These are phyloP conservation scores for Mionectes olivaceus DNA, from an alignment of 2,797 vertebrate species.

Conservation along the genomic window DNA sequence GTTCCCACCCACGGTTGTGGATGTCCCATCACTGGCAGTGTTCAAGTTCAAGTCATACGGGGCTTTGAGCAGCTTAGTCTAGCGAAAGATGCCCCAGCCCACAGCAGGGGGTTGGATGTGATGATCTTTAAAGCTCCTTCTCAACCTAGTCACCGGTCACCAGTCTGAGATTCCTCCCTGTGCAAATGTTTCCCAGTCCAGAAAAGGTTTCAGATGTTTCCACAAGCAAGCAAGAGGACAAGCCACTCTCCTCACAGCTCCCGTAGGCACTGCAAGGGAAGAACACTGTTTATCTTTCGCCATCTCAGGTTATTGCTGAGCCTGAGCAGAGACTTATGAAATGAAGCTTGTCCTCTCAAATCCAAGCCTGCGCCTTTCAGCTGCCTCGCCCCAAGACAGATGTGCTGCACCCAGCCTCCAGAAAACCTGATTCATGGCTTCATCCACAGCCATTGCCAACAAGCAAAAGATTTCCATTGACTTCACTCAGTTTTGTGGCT, in stretches of 20 bases:
- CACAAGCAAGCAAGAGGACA: not conserved
- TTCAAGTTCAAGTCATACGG: not conserved
- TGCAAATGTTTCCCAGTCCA: not conserved
- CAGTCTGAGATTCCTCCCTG: not conserved
- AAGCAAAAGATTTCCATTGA: conserved; percentile 51
- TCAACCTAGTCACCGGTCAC: not conserved
- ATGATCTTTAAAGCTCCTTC: not conserved
- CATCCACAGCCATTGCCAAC: not conserved
- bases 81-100: not conserved
- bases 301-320: not conserved
- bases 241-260: not conserved
- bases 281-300: not conserved
- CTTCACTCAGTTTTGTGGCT: not conserved
- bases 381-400: conserved; percentile 46
- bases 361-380: not conserved
- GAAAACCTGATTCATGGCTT: conserved; percentile 60
- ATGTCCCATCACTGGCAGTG: not conserved
- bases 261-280: not conserved
- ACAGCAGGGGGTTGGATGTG: not conserved
- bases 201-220: not conserved
- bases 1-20: not conserved
- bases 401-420: not conserved
- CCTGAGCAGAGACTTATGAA: not conserved
- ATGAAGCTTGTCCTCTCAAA: not conserved
- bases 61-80: not conserved